Conservation (phyloP, 2,797 vertebrate species). For the Lepidocolaptes lacrymiger region DNA sequence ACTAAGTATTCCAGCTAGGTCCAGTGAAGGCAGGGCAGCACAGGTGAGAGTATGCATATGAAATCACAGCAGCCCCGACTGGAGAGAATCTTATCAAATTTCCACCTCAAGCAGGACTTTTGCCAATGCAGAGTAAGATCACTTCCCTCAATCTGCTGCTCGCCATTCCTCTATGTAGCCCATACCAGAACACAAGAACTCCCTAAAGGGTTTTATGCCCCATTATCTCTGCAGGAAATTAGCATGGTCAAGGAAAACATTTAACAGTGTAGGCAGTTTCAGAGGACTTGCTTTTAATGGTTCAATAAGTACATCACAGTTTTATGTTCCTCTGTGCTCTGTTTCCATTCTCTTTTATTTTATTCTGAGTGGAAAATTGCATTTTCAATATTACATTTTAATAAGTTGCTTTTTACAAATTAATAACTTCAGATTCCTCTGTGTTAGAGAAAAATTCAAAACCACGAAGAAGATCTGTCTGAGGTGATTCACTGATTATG, state of each 20-base stretch:
- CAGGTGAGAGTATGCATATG: background rate
- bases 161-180: background rate
- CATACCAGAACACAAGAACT: background rate
- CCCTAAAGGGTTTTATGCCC: background rate
- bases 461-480: background rate
- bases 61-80: background rate
- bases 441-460: background rate
- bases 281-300: background rate
- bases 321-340: background rate
- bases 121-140: background rate
- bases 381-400: background rate
- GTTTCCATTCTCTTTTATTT: background rate
- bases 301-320: background rate
- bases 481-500: background rate
- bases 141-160: background rate
- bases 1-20: background rate
- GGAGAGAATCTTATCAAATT: background rate
- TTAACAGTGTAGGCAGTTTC: background rate
- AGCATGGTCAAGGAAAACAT: background rate
- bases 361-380: background rate
- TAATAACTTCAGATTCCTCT: background rate
- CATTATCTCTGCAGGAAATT: background rate
- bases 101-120: background rate
- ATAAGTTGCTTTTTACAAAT: background rate
- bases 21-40: background rate